Conservation (phyloP, 2,113 vertebrate genomes). For the Pantherophis guttatus region DNA sequence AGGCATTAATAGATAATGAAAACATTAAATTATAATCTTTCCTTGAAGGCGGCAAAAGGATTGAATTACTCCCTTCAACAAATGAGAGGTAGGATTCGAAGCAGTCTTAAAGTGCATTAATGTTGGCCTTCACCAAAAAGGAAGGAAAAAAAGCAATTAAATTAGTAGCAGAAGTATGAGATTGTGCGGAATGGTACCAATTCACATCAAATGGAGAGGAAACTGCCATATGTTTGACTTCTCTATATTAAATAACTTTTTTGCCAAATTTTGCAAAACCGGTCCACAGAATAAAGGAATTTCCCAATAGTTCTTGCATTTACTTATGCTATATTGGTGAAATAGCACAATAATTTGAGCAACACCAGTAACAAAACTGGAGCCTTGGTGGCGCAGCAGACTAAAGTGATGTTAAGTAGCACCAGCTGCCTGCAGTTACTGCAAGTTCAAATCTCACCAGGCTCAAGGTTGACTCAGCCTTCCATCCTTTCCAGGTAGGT, state of each 20-base stretch:
- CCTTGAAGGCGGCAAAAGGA: not conserved
- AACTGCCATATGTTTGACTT: not conserved
- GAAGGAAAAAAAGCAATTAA: not conserved
- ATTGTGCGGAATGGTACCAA: not conserved
- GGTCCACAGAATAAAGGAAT: not conserved
- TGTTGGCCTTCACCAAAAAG: not conserved
- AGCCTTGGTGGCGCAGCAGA: too few species aligned
- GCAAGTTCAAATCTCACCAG: too few species aligned
- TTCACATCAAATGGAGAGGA: not conserved
- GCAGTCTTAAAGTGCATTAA: not conserved
- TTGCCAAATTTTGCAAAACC: not conserved
- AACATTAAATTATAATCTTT: not conserved
- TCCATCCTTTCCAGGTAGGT: too few species aligned
- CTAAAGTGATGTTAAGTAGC: too few species aligned
- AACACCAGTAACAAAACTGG: not conserved
- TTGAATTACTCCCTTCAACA: not conserved
- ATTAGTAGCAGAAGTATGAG: not conserved
- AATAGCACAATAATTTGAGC: not conserved
- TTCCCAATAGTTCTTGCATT: not conserved
- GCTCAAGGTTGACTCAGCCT: too few species aligned
- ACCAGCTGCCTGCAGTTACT: too few species aligned
- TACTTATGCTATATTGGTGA: not conserved
- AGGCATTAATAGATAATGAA: not conserved
- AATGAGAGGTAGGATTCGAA: not conserved
- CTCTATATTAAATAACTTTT: not conserved